Evolutionary conservation across 2,888 invertebrate species (phyloP), one percentile per base, ranked within the genome.

Genomic region (Synergus japonicus): DNA sequence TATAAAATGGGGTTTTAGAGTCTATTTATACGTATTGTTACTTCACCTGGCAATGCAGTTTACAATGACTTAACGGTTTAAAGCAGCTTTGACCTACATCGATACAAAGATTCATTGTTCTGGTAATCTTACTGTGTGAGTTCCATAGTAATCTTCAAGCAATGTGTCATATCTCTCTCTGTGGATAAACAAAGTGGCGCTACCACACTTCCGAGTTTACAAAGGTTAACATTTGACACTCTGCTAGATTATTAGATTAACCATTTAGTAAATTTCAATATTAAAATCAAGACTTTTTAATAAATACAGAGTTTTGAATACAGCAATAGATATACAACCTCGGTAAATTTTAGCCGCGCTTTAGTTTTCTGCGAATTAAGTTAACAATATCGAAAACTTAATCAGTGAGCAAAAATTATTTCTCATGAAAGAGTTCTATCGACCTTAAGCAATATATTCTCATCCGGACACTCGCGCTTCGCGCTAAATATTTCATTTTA

Each of bases 41-140:
- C 54, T 58, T 58, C 54, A 58, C 18, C 18, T 58, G 54, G 18
- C 54, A 18, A 18, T 58, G 54, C 54, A 58, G 18, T 58, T 58
- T 58, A 58, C 18, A 58, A 58, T 9, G 54, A 58, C 18, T 58
- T 58, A 58, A n/a, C 18, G 54, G 54, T 58, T 58, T 58, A 18
- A n/a, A 58, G 58, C 58, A 58, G 58, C n/a, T 3, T 18, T 58
- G 58, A 58, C 58, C 58, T 58, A 58, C n/a, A 58, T 58, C 18
- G 18, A 18, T 0, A 58, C 18, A 58, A 58, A 58, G 58, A 58
- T 58, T 58, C 18, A 58, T 58, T 58, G 58, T 58, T 9, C 18
- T 9, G 58, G 58, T 58, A 58, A 58, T 58, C n/a, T 58, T 58
- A 18, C n/a, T 54, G 29, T 58, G 4, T 15, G 18, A 18, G 58